Conservation (phyloP, 2,888 invertebrate genomes). For the Sialis lutaria region DNA sequence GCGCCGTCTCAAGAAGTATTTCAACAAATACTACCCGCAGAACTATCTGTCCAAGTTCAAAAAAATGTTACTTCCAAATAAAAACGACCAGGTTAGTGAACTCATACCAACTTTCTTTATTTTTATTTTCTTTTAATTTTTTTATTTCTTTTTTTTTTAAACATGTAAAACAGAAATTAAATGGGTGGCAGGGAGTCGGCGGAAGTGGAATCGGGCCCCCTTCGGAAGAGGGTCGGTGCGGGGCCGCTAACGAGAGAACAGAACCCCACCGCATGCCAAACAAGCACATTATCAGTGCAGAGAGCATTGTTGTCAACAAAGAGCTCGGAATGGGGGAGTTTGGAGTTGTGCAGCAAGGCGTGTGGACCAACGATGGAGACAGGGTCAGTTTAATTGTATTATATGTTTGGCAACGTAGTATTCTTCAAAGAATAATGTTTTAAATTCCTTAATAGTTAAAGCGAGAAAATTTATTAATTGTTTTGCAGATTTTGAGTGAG, state of each 20-base stretch:
- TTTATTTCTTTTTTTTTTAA: constrained; percentile 18
- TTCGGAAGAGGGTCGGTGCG: constrained; percentile 84
- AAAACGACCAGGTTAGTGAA: constrained; percentile 24
- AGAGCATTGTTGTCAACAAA: constrained; percentile 84
- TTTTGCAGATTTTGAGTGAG: too few species aligned
- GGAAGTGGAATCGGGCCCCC: constrained; percentile 38
- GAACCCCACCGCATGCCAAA: constrained; percentile 43
- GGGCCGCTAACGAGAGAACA: constrained; percentile 30
- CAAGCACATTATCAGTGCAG: constrained; percentile 69
- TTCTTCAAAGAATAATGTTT: too few species aligned
- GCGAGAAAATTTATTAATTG: too few species aligned
- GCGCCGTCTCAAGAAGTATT: constrained; percentile 82
- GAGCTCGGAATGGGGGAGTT: constrained; percentile 95
- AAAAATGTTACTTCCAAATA: constrained; percentile 52
- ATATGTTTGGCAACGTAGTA: too few species aligned
- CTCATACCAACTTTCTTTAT: too few species aligned
- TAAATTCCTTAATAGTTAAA: too few species aligned
- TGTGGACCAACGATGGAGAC: constrained; percentile 90
- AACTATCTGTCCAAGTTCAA: constrained; percentile 85
- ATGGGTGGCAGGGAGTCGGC: neutral
- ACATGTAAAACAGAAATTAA: constrained; percentile 32
- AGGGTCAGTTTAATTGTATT: constrained; percentile 37
- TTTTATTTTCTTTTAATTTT: too few species aligned
- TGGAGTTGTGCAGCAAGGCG: constrained; percentile 94
- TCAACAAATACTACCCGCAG: constrained; percentile 84